phyloP scores from a whole-genome alignment of 2,888 invertebrate species.

The Julus scanicus region DNA sequence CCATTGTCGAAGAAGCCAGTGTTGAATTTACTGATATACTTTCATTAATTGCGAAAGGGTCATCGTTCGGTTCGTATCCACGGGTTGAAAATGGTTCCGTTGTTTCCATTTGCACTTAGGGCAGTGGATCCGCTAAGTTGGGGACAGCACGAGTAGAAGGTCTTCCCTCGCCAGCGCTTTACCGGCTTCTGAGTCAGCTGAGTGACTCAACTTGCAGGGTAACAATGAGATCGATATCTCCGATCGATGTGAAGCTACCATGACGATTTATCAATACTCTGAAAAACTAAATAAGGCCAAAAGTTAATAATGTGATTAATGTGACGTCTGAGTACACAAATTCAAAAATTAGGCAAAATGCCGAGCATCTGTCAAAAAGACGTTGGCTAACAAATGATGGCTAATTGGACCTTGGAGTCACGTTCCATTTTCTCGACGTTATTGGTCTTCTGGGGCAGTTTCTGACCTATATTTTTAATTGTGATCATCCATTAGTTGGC shows the following conservation, averaged over 20 bases:
- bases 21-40: not conserved
- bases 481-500: not conserved
- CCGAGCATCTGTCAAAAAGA: not conserved
- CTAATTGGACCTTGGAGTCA: not conserved
- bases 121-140: not conserved
- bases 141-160: not conserved
- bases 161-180: conserved; percentile 17
- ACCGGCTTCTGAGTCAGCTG: conserved; percentile 37
- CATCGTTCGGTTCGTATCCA: not conserved
- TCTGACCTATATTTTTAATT: not conserved
- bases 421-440: not conserved
- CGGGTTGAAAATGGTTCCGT: not conserved
- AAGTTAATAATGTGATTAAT: not conserved
- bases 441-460: not conserved
- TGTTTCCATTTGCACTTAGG: not conserved
- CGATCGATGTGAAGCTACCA: conserved; percentile 21
- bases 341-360: not conserved
- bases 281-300: conserved; percentile 25
- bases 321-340: not conserved
- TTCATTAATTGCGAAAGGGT: not conserved
- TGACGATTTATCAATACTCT: conserved; percentile 31
- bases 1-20: not conserved
- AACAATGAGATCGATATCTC: conserved; percentile 34
- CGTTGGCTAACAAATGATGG: not conserved
- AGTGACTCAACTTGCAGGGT: not conserved